Percentiles rank a stretch among this genome's conserved stretches.
Conservation (phyloP, 2,888 invertebrate species). For the Acleris laterana region DNA sequence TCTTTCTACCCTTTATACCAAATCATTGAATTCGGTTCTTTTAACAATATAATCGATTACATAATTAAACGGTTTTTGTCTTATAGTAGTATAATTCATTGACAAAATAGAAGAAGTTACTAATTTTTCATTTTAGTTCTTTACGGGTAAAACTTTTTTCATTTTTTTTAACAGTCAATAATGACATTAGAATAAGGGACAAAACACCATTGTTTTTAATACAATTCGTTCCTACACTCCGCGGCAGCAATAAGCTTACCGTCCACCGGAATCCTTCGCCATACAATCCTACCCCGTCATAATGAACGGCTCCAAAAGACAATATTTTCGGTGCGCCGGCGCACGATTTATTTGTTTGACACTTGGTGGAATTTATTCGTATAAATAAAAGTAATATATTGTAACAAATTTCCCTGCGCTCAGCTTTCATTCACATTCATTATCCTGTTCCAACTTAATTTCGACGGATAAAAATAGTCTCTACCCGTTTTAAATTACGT, state of each 20-base stretch:
- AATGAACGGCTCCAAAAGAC: conserved; percentile 58
- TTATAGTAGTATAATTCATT: no score
- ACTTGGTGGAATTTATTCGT: conserved; percentile 61
- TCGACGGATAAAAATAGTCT: conserved; percentile 20
- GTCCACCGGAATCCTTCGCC: conserved; percentile 44
- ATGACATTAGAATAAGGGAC: no score
- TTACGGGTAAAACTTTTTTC: no score
- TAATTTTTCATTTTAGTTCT: no score
- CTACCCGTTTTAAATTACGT: conserved; percentile 9
- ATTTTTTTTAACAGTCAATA: no score
- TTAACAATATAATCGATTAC: no score
- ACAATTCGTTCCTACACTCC: neutral
- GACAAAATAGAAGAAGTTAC: no score
- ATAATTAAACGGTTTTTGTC: no score
- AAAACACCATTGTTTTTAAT: no score
- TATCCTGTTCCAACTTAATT: conserved; percentile 26
- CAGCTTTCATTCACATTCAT: conserved; percentile 36
- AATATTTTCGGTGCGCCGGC: conserved; percentile 53
- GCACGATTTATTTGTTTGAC: conserved; percentile 69
- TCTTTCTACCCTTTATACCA: no score
- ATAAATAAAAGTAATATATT: conserved; percentile 53
- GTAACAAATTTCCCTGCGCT: conserved; percentile 34
- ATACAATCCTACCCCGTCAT: conserved; percentile 43
- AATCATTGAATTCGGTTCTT: no score
- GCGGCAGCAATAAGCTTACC: conserved; percentile 8